phyloP scores from a whole-genome alignment of 2,888 invertebrate genomes.

The Latrodectus elegans region DNA sequence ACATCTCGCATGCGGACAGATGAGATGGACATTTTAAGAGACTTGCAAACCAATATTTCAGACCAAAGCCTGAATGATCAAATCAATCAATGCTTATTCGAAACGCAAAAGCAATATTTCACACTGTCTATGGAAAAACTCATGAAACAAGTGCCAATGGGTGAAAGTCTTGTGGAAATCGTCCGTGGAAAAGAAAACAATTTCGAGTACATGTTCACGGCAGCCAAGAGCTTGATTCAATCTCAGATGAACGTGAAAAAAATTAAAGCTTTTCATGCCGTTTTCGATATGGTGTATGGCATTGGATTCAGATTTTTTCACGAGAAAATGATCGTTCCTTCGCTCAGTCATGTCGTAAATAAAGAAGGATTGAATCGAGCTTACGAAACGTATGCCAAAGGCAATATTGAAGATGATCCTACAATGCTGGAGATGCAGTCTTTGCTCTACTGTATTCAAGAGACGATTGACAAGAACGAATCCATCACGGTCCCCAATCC shows the following conservation, averaged over 20 bases:
- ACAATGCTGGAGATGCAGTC: neutral
- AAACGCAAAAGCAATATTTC: constrained; percentile 18
- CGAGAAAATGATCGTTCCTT: neutral
- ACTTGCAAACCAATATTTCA: neutral
- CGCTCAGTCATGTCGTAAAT: neutral
- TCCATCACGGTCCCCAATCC: neutral
- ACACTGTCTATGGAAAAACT: constrained; percentile 20
- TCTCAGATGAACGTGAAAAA: constrained; percentile 6
- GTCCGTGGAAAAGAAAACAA: neutral
- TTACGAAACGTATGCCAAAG: neutral
- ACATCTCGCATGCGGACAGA: too few relatives aligned
- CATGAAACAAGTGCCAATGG: constrained; percentile 16
- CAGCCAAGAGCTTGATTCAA: neutral
- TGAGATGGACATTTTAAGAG: neutral
- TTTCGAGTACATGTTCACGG: constrained; percentile 15
- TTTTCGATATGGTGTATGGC: neutral
- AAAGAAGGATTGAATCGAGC: neutral
- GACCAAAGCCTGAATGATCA: neutral
- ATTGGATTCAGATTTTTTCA: neutral
- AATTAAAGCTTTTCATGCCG: neutral
- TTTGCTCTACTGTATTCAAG: neutral
- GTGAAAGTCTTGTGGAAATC: neutral
- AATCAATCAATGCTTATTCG: neutral
- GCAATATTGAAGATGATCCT: neutral
- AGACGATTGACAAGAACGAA: neutral